Percentiles rank a stretch among this genome's conserved stretches.
Evolutionary conservation across 2,888 invertebrate genomes (phyloP).

Genomic region (Platypus cylindrus): DNA sequence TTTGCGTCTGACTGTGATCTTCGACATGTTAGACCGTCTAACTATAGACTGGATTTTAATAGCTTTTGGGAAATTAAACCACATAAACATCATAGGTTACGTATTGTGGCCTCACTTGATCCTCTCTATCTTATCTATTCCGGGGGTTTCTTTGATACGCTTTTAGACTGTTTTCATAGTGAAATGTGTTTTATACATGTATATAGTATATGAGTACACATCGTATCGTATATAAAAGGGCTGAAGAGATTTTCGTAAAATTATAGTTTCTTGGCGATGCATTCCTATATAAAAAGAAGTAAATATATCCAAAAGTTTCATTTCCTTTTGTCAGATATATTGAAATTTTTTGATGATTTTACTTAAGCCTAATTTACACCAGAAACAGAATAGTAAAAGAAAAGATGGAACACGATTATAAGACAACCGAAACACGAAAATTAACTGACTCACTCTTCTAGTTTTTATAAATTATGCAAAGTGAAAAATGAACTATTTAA

Average conservation of each 20-base stretch:
- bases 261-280: no score
- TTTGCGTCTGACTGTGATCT: conserved; percentile 29
- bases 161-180: background rate
- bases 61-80: conserved; percentile 35
- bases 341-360: no score
- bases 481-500: conserved; percentile 12
- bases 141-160: conserved; percentile 2
- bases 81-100: conserved; percentile 34
- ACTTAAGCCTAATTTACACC: no score
- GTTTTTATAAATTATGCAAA: conserved; percentile 4
- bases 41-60: conserved; percentile 32
- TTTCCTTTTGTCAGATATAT: no score
- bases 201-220: no score
- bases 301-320: no score
- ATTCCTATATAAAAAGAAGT: no score
- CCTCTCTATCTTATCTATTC: conserved; percentile 17
- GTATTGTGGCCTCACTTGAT: conserved; percentile 27
- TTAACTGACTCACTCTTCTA: conserved; percentile 5
- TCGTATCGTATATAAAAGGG: no score
- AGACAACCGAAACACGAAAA: conserved; percentile 2
- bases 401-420: no score
- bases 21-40: conserved; percentile 30
- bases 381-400: no score
- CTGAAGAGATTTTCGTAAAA: conserved; percentile 7
- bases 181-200: no score